Conservation (phyloP, 2,797 vertebrate species). For the Podarcis siculus region DNA sequence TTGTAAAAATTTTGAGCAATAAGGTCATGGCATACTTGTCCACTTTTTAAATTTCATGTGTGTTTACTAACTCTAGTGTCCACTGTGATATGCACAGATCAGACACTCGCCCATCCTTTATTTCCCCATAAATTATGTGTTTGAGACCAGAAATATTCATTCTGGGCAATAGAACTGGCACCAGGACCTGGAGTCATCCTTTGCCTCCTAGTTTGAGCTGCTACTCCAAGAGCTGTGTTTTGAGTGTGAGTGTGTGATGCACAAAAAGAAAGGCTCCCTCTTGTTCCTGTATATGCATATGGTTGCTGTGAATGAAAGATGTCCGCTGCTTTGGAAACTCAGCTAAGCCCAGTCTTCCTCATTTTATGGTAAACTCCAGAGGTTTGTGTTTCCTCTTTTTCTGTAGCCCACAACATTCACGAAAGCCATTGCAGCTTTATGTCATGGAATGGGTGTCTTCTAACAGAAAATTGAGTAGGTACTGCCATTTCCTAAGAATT, state of each 20-base stretch:
- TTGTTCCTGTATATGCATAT: neutral
- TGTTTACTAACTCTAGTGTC: neutral
- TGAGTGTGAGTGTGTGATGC: neutral
- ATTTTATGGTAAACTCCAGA: neutral
- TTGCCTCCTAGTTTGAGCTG: neutral
- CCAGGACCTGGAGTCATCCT: neutral
- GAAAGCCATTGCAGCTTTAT: neutral
- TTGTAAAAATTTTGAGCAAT: neutral
- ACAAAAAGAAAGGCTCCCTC: neutral
- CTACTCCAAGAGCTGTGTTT: neutral
- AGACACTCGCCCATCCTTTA: neutral
- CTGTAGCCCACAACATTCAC: neutral
- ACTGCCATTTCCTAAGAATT: neutral
- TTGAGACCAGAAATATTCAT: neutral
- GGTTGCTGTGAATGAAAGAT: neutral
- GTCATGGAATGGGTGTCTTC: neutral
- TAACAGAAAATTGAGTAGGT: neutral
- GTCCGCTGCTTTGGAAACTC: neutral
- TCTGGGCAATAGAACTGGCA: neutral
- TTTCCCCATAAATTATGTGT: neutral
- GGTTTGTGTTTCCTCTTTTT: neutral
- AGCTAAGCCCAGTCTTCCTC: neutral
- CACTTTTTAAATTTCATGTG: neutral
- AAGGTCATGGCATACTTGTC: neutral
- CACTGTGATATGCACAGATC: neutral